These are phyloP conservation scores for Philaethria dido DNA, from an alignment of 2,888 invertebrate genomes.

Conservation along the genomic window DNA sequence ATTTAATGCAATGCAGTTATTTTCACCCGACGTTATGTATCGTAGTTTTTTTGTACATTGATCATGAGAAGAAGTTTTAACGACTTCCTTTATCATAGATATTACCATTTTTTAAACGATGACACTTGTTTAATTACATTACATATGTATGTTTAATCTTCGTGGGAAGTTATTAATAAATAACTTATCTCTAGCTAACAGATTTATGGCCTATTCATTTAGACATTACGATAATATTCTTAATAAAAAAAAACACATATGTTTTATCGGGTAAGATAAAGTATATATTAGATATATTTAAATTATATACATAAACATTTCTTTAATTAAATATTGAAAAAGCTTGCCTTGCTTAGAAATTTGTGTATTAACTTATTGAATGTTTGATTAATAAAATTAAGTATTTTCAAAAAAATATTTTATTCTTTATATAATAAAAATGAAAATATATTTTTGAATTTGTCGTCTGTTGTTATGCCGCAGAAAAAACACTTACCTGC, in stretches of 20 bases:
- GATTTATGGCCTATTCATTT: not conserved
- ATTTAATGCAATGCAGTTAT: conserved; percentile 31
- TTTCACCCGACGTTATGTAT: not conserved
- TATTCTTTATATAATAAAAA: not conserved
- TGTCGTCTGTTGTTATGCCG: not conserved
- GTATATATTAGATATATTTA: no score
- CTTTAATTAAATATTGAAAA: no score
- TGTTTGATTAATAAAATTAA: no score
- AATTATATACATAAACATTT: no score
- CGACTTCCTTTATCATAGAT: conserved; percentile 15
- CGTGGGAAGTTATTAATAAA: not conserved
- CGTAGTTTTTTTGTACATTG: conserved; percentile 3
- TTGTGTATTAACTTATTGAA: no score
- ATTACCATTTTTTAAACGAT: not conserved
- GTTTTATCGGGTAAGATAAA: not conserved
- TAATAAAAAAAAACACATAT: no score
- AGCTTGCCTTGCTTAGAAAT: no score
- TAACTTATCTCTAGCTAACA: not conserved
- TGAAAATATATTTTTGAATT: not conserved
- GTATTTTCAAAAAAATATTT: not conserved
- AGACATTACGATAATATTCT: no score
- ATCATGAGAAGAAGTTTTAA: conserved; percentile 18
- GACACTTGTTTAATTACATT: not conserved
- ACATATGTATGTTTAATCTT: not conserved
- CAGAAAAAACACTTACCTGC: conserved; percentile 14